Percentiles rank a stretch among this genome's conserved stretches.
phyloP scores from a whole-genome alignment of 1,140 invertebrate genomes.

The Eupeodes corollae region DNA sequence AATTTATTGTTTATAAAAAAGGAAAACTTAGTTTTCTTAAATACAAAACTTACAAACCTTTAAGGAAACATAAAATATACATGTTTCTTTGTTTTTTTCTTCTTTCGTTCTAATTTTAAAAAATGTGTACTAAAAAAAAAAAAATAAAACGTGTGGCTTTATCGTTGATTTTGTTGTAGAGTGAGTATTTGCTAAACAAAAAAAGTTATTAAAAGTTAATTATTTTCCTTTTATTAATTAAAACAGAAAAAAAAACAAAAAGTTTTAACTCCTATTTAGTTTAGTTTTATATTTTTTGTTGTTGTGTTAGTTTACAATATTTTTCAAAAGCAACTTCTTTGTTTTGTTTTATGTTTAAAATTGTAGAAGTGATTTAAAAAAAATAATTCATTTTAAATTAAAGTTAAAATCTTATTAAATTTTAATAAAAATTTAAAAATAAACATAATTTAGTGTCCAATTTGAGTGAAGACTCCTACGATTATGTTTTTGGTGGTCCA shows the following conservation, averaged over 20 bases:
- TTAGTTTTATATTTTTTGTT: not conserved
- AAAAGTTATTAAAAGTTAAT: not conserved
- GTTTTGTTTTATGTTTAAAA: slow-evolving; percentile 1
- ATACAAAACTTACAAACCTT: too few species aligned
- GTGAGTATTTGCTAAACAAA: slow-evolving; percentile 14
- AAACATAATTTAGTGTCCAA: slow-evolving; percentile 31
- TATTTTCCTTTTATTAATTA: not conserved
- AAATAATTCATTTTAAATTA: not conserved
- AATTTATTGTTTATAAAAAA: too few species aligned
- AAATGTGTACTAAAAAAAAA: slow-evolving; percentile 20
- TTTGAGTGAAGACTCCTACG: slow-evolving; percentile 39
- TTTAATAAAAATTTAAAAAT: slow-evolving; percentile 2
- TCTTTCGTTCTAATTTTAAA: slow-evolving; percentile 8
- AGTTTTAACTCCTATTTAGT: not conserved
- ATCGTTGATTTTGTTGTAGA: slow-evolving; percentile 19
- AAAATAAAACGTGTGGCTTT: slow-evolving; percentile 9
- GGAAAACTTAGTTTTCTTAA: too few species aligned
- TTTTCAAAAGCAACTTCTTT: not conserved
- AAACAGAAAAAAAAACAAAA: not conserved
- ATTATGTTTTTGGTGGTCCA: slow-evolving; percentile 40
- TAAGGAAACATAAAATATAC: too few species aligned
- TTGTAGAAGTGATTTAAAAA: not conserved
- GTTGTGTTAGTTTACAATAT: too few species aligned
- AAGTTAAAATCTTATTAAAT: not conserved
- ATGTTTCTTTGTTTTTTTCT: too few species aligned